Conservation (phyloP, 2,888 invertebrate species). For the Eupithecia dodoneata region DNA sequence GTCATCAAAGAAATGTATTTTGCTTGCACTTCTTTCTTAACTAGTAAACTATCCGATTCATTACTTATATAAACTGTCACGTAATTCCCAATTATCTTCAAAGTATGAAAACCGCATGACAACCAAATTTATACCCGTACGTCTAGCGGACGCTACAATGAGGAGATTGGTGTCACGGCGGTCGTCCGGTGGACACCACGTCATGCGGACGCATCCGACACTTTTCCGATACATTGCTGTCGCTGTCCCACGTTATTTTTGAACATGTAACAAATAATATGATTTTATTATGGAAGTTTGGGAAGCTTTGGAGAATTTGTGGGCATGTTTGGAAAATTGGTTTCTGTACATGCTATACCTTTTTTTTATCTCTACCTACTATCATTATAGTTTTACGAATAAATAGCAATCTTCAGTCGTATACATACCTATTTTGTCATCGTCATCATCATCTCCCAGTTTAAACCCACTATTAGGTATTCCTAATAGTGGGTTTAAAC, state of each 20-base stretch:
- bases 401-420: background rate
- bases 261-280: background rate
- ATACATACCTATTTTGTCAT: background rate
- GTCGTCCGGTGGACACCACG: conserved; percentile 62
- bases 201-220: conserved; percentile 71
- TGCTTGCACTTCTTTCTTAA: background rate
- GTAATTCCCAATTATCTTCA: background rate
- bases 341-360: background rate
- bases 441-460: background rate
- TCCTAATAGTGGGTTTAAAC: no score
- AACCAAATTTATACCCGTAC: conserved; percentile 24
- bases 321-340: background rate
- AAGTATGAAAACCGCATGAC: conserved; percentile 10
- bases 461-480: background rate
- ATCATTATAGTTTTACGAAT: background rate
- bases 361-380: background rate
- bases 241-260: conserved; percentile 18
- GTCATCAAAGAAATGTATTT: no score
- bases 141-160: conserved; percentile 47
- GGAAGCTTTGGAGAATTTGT: background rate
- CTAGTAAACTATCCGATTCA: background rate
- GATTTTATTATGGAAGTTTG: background rate
- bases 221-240: conserved; percentile 55
- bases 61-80: background rate
- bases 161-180: conserved; percentile 69